These are phyloP conservation scores for Ennomos quercinarius DNA, from an alignment of 2,888 invertebrate genomes.

Conservation along the genomic window DNA sequence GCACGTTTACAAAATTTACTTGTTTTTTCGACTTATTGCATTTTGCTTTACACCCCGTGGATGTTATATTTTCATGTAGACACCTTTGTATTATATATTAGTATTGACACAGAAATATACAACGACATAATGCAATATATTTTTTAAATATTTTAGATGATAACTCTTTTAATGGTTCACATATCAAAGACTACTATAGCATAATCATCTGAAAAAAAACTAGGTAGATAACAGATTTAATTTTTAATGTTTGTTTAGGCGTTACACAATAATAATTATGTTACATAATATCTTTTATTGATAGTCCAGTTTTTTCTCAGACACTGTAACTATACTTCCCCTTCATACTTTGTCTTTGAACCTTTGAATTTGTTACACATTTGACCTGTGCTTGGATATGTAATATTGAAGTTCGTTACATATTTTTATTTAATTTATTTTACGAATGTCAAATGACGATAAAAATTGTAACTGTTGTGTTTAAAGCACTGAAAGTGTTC, in stretches of 20 bases:
- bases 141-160: conserved; percentile 67
- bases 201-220: conserved; percentile 23
- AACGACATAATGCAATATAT: conserved; percentile 78
- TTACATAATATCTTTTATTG: conserved; percentile 1
- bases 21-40: conserved; percentile 11
- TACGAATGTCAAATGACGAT: conserved; percentile 65
- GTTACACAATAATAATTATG: neutral
- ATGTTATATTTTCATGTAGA: conserved; percentile 12
- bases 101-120: conserved; percentile 69
- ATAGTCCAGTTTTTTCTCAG: conserved; percentile 1
- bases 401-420: conserved; percentile 48
- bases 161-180: conserved; percentile 49
- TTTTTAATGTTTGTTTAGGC: neutral
- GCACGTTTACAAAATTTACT: neutral
- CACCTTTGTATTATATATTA: conserved; percentile 44
- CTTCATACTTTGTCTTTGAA: neutral
- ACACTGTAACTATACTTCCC: conserved; percentile 2
- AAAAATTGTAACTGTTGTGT: conserved; percentile 59
- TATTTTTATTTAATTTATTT: conserved; percentile 51
- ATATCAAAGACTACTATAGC: conserved; percentile 65
- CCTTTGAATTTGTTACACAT: conserved; percentile 44
- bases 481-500: conserved; percentile 78
- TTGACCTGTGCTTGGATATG: conserved; percentile 59
- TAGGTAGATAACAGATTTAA: conserved; percentile 26
- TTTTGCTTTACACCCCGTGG: conserved; percentile 12